Base-by-base conservation (phyloP, 2,888 invertebrate species). In the Crepidodera aurea region DNA sequence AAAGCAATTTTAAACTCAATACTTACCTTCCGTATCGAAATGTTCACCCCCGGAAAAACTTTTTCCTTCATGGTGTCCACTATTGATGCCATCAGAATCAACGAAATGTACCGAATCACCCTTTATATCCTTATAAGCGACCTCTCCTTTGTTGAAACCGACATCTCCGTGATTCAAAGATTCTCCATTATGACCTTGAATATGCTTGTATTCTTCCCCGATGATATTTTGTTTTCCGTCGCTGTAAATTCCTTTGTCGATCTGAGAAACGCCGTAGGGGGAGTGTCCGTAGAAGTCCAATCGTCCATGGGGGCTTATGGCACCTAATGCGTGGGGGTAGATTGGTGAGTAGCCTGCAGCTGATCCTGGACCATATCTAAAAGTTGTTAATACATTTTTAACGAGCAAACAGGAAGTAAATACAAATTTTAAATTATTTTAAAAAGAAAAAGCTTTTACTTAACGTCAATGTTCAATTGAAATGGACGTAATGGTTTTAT, bases 61-160 rank as follows among this genome's bases (percentile, higher is more conserved):
- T 69, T 87, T 87, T 63, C 85, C 86, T 70, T 87, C 87, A 60
- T 85, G 86, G 1, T 82, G 81, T 7, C 84, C 82, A 76, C 86
- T 87, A 65, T 87, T 87, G 66, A 84, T 85, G 0, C 84, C 86
- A 71, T 83, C 83, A 63, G 84, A 83, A 54, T 85, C 84, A 71
- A 83, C 85, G 70, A 84, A 86, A 56, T 83, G 84, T 42, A 84
- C 86, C 1, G 84, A 82, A 59, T 86, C 80, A 1, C 80, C 80
- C 65, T 82, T 79, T 42, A 71, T 70, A 60, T 79, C 78, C 64
- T 79, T 79, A 4, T 76, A 66, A 1, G 74, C 85, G 1, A 83
- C 83, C 46, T 84, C 82, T 8, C 83, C 87, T 10, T 59, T 56
- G 13, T 22, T 58, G 22, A 56, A 73, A 19, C 86, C 87, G 77